Base-by-base conservation (phyloP, 2,797 vertebrate species). In the Tolypeutes matacus region DNA sequence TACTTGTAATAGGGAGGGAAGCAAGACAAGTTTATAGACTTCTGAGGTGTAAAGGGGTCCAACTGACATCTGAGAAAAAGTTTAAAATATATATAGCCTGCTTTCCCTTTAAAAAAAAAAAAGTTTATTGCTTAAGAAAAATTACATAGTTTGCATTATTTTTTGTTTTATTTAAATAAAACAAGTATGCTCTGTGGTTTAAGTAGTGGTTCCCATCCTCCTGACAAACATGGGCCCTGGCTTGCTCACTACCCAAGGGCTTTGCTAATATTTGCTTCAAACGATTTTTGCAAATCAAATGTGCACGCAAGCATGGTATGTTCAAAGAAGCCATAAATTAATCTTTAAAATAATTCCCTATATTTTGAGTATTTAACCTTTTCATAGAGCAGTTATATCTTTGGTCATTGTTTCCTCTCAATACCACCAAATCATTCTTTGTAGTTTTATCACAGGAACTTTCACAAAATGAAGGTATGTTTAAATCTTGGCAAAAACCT, bases 61-160 rank as follows among this genome's bases (percentile, higher is more conserved):
- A 21, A 21, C 14, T 6, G 29, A 64, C 34, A 82, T 31, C 73
- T 69, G 60, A 53, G 21, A 80, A 31, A 18, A 65, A 78, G 70
- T 31, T 87, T 64, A 78, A 88, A 88, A 86, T 21, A 86, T 21
- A 78, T 49, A 20, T 13, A 23, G n/a, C 25, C 75, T 39, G 21
- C 58, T 87, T 70, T 84, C 58, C 18, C 73, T 80, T 67, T 46
- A 72, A 87, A 86, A 82, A 76, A 86, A 87, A 89, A 56, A 56
- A 2, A 36, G 10, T 14, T 80, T 60, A 12, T 34, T 67, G 80
- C 65, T 46, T 46, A 51, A 76, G 60, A 94, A 86, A 81, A 81
- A 51, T n/a, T 13, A 46, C 23, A 56, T 11, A 36, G 39, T 80
- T 42, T 69, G 20, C 21, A 81, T 72, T 88, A 65, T 72, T 83